Conservation (phyloP, 30 jellyfish, hydroid and myxozoan genomes). For the Hydra vulgaris region DNA sequence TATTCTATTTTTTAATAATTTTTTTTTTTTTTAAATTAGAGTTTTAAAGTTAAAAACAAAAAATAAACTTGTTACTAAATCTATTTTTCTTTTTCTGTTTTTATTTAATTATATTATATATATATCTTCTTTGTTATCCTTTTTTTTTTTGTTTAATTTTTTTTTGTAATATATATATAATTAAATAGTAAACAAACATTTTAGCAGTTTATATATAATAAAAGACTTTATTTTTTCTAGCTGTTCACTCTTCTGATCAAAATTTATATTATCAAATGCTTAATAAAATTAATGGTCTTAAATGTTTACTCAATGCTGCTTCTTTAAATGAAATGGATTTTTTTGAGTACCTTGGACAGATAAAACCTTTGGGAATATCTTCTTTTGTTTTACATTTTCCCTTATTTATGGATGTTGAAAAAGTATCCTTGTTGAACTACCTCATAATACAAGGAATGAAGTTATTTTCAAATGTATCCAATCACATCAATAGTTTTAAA, state of each 20-base stretch:
- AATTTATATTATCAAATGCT: neutral
- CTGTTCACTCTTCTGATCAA: neutral
- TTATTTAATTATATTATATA: no score
- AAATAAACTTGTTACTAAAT: no score
- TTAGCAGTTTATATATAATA: neutral
- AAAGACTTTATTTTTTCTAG: neutral
- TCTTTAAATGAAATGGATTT: neutral
- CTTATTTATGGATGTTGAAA: neutral
- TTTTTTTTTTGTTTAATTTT: no score
- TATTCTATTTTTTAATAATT: no score
- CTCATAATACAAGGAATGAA: conserved; percentile 9
- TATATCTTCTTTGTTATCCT: no score
- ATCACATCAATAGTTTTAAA: neutral
- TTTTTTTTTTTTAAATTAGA: no score
- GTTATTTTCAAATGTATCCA: neutral
- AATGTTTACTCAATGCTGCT: conserved; percentile 4
- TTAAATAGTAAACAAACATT: neutral
- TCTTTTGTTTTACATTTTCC: neutral
- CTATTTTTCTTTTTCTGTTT: no score
- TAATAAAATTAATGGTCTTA: conserved; percentile 1
- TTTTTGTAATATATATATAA: no score
- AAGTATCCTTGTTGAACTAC: neutral
- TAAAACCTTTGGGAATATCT: conserved; percentile 1
- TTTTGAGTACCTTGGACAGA: conserved; percentile 1
- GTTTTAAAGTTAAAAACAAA: no score